A percentile compares a stretch with the other conserved stretches of the same genome.
phyloP scores from a whole-genome alignment of 1,140 invertebrate species.

The Drosophila repletoides region DNA sequence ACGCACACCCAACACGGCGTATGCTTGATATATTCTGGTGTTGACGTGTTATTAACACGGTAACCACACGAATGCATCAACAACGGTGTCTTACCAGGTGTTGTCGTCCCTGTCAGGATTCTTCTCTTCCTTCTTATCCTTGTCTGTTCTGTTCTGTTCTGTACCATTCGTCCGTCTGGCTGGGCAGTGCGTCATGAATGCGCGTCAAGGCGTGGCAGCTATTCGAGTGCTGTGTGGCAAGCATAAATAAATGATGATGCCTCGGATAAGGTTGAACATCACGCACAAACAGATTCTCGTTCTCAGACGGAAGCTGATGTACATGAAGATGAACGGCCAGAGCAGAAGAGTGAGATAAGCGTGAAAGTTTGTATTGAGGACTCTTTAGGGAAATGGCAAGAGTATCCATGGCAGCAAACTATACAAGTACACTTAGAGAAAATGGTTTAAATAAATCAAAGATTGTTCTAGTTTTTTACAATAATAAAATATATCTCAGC shows the following conservation, averaged over 20 bases:
- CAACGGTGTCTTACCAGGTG: constrained; percentile 37
- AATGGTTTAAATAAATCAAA: no score
- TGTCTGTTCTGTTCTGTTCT: no score
- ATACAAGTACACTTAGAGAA: not conserved
- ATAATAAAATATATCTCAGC: no score
- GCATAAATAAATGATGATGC: constrained; percentile 76
- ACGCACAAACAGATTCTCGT: constrained; percentile 43
- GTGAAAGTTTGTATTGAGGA: constrained; percentile 3
- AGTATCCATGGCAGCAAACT: not conserved
- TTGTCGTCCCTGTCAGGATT: constrained; percentile 48
- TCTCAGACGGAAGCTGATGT: constrained; percentile 20
- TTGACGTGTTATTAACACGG: constrained; percentile 71
- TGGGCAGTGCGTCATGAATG: not conserved
- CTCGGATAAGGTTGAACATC: constrained; percentile 62
- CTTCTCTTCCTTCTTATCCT: not conserved
- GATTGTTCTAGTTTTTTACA: no score
- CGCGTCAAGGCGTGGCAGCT: constrained; percentile 16
- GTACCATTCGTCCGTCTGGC: no score
- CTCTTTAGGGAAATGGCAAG: no score
- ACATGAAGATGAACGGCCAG: constrained; percentile 24
- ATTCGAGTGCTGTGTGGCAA: constrained; percentile 29
- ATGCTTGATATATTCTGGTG: constrained; percentile 57
- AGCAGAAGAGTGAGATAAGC: constrained; percentile 2
- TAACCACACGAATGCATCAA: constrained; percentile 39
- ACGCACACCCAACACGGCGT: constrained; percentile 45